phyloP scores from a whole-genome alignment of 1,140 invertebrate genomes.

The Steinernema feltiae region DNA sequence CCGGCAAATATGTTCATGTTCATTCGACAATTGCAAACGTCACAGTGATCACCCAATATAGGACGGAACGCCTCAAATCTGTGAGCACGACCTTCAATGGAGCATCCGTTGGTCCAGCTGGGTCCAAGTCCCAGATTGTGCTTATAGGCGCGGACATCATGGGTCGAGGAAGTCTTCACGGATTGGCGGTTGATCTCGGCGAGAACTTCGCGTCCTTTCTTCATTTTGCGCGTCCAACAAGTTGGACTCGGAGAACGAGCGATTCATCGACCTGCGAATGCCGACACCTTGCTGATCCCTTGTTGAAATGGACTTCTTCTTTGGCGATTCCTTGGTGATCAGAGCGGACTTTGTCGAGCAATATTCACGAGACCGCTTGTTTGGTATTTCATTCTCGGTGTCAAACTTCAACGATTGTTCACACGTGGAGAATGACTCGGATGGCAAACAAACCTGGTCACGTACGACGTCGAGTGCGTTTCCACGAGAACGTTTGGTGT shows the following conservation, averaged over 20 bases:
- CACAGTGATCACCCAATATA: background rate
- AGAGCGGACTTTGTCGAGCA: background rate
- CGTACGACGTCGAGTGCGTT: background rate
- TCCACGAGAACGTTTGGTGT: background rate
- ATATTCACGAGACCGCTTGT: background rate
- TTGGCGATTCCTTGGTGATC: background rate
- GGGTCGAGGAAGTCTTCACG: background rate
- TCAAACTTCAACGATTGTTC: background rate
- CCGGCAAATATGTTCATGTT: background rate
- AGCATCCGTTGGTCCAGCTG: background rate
- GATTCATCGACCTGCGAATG: background rate
- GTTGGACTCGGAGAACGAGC: conserved; percentile 3
- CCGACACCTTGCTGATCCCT: too few relatives aligned
- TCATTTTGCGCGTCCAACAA: background rate
- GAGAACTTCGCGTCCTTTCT: background rate
- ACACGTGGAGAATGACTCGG: background rate
- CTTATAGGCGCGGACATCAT: background rate
- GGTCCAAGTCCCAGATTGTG: background rate
- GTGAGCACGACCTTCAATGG: background rate
- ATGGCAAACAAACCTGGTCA: background rate
- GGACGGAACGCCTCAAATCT: background rate
- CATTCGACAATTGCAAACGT: background rate
- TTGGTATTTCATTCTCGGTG: background rate
- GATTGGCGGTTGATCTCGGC: background rate
- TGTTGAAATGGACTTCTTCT: background rate